A percentile compares a stretch with the other conserved stretches of the same genome.
phyloP scores from a whole-genome alignment of 2,888 invertebrate genomes.

The Trissolcus japonicus region DNA sequence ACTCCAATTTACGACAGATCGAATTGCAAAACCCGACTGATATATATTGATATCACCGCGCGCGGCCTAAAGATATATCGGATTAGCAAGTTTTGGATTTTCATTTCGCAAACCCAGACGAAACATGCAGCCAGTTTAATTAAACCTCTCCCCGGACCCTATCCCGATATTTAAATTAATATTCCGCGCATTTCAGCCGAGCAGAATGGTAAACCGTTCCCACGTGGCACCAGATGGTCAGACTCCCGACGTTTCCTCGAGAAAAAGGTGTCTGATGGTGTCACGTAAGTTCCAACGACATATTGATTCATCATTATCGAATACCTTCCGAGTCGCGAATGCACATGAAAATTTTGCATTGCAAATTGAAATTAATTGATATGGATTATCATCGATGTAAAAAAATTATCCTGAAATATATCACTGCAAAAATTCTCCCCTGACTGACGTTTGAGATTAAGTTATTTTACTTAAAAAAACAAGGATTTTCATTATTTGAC shows the following conservation, averaged over 20 bases:
- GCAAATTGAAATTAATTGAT: no score
- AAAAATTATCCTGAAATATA: no score
- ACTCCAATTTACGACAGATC: slow-evolving; percentile 50
- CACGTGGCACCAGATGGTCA: slow-evolving; percentile 70
- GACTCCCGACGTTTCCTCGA: slow-evolving; percentile 62
- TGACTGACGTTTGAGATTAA: no score
- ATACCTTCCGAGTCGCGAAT: no score
- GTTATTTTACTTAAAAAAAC: no score
- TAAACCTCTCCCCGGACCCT: slow-evolving; percentile 63
- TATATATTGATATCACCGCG: slow-evolving; percentile 43
- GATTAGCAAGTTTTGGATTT: slow-evolving; percentile 62
- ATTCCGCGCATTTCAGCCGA: slow-evolving; percentile 64
- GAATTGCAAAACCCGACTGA: slow-evolving; percentile 41
- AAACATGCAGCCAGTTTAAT: slow-evolving; percentile 71
- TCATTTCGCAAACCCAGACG: slow-evolving; percentile 67
- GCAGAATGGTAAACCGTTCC: slow-evolving; percentile 59
- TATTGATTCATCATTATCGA: no score
- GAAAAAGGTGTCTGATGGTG: slow-evolving; percentile 67
- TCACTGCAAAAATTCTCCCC: no score
- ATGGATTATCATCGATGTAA: no score
- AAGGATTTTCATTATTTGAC: no score
- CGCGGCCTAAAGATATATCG: slow-evolving; percentile 51
- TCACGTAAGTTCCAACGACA: slow-evolving; percentile 5
- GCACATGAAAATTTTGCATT: no score
- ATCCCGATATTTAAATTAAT: slow-evolving; percentile 72